Evolutionary conservation across 2,888 invertebrate species (phyloP).

Genomic region (Meiosimyza platycephala): DNA sequence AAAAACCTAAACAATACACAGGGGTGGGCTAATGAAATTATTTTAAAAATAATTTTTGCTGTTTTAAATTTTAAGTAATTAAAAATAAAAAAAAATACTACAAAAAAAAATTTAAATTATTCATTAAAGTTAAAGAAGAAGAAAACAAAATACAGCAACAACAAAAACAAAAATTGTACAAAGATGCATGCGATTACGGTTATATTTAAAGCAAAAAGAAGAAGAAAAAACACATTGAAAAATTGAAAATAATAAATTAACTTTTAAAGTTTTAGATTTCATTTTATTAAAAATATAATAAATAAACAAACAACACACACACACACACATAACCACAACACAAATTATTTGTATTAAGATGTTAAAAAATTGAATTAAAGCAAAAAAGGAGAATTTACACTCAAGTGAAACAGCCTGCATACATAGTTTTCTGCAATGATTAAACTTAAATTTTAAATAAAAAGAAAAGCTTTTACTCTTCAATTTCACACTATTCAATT

Average conservation of each 20-base stretch:
- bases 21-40: conserved; percentile 41
- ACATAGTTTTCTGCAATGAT: no score
- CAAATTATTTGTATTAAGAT: not conserved
- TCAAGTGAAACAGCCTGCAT: no score
- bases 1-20: conserved; percentile 38
- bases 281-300: conserved; percentile 25
- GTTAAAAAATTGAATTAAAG: no score
- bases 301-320: conserved; percentile 9
- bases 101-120: conserved; percentile 45
- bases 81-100: conserved; percentile 30
- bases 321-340: conserved; percentile 5
- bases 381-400: no score
- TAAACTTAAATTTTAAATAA: no score
- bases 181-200: conserved; percentile 58
- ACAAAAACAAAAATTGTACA: conserved; percentile 41
- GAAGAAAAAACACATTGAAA: conserved; percentile 24
- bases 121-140: conserved; percentile 44
- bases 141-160: conserved; percentile 27
- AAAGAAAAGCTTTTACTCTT: no score
- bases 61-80: conserved; percentile 22
- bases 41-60: conserved; percentile 30
- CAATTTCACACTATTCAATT: no score
- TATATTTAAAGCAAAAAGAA: conserved; percentile 14
- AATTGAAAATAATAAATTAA: conserved; percentile 27
- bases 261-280: conserved; percentile 39